Evolutionary conservation across 2,113 vertebrate species (phyloP).

Genomic region (Grammomys surdaster): DNA sequence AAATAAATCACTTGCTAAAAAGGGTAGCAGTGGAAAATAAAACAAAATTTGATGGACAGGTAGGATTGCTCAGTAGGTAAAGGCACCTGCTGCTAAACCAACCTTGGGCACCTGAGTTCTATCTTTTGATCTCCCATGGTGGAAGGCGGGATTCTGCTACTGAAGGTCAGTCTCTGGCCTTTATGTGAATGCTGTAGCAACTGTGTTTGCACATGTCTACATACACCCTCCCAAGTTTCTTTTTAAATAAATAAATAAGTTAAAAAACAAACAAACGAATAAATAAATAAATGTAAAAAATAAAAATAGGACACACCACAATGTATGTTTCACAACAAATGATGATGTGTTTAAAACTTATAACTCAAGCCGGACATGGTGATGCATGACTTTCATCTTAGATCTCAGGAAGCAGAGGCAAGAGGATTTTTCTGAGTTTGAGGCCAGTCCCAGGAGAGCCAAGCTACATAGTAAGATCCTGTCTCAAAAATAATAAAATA

Average conservation of each 20-base stretch:
- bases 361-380: neutral
- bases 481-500: neutral
- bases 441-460: neutral
- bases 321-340: neutral
- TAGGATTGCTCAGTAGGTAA: neutral
- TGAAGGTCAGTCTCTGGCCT: too few relatives aligned
- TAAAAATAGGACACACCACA: neutral
- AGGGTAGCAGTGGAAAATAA: conserved; percentile 25
- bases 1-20: conserved; percentile 35
- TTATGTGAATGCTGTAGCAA: too few relatives aligned
- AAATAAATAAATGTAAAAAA: neutral
- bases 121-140: too few relatives aligned
- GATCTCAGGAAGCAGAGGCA: neutral
- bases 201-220: neutral
- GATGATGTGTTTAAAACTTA: neutral
- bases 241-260: neutral
- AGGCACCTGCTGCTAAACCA: neutral
- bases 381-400: neutral
- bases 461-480: neutral
- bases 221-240: too few relatives aligned
- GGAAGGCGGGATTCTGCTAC: neutral
- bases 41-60: neutral
- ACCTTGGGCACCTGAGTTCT: neutral
- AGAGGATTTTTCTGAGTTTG: too few relatives aligned
- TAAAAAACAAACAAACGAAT: neutral